Evolutionary conservation across 2,113 vertebrate species (phyloP).

Genomic region (Antennarius striatus): DNA sequence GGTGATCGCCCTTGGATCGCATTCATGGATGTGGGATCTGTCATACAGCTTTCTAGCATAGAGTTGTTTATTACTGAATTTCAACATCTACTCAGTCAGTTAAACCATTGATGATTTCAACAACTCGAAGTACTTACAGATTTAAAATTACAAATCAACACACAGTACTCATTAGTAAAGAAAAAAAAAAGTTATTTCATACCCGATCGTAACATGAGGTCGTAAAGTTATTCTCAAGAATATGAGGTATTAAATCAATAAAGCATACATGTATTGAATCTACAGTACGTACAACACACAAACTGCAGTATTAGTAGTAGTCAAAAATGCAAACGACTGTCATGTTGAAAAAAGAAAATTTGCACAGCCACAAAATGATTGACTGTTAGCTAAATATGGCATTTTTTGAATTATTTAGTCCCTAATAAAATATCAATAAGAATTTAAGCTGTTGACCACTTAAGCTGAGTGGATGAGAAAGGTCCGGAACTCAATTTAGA

Average conservation of each 20-base stretch:
- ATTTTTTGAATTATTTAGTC: not conserved
- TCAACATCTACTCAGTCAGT: constrained; percentile 22
- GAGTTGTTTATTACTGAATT: constrained; percentile 11
- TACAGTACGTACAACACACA: no score
- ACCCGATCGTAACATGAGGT: no score
- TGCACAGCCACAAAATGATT: no score
- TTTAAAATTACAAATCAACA: constrained; percentile 11
- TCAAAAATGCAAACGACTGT: no score
- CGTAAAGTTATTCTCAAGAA: no score
- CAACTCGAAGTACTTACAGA: constrained; percentile 12
- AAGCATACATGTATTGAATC: no score
- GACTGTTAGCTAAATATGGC: not conserved
- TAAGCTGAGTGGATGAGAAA: not conserved
- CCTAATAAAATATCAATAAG: no score
- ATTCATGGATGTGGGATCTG: constrained; percentile 27
- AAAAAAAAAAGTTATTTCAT: no score
- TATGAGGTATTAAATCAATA: no score
- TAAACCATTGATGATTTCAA: constrained; percentile 29
- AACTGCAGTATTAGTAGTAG: no score
- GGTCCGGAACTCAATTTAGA: not conserved
- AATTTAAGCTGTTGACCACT: not conserved
- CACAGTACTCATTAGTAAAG: no score
- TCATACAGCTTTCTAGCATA: constrained; percentile 9
- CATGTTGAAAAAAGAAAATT: no score
- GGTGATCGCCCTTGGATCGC: constrained; percentile 17